A percentile compares a stretch with the other conserved stretches of the same genome.
These are phyloP conservation scores for Aphelenchoides avenae DNA, from an alignment of 1,140 invertebrate species.

Conservation along the genomic window DNA sequence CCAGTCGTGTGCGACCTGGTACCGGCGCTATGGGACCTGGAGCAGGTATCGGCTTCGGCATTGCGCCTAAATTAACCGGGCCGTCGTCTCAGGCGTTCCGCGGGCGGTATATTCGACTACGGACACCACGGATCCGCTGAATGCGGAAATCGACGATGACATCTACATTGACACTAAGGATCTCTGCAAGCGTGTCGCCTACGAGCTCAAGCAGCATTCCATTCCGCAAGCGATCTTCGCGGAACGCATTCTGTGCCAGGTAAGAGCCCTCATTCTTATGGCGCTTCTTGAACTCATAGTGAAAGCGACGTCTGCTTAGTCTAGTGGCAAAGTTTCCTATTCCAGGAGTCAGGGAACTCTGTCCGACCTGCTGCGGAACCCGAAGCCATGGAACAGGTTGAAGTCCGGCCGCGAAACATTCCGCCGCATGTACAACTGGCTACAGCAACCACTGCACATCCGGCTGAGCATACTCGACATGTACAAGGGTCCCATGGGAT, in stretches of 20 bases:
- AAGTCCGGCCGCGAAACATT: slow-evolving; percentile 60
- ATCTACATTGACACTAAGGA: slow-evolving; percentile 60
- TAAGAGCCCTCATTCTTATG: slow-evolving; percentile 1
- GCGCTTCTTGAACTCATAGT: slow-evolving; percentile 11
- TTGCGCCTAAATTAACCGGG: too few relatives aligned
- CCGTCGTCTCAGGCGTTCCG: slow-evolving; percentile 29
- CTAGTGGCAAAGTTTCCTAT: too few relatives aligned
- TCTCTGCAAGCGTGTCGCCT: slow-evolving; percentile 57
- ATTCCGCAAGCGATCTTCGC: slow-evolving; percentile 60
- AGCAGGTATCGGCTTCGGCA: too few relatives aligned
- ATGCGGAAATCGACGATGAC: slow-evolving; percentile 58
- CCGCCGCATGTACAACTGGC: slow-evolving; percentile 59
- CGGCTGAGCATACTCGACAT: slow-evolving; percentile 56
- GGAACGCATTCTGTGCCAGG: slow-evolving; percentile 54
- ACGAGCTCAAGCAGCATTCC: slow-evolving; percentile 57
- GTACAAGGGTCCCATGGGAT: slow-evolving; percentile 54
- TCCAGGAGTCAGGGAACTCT: slow-evolving; percentile 57
- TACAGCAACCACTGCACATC: slow-evolving; percentile 54
- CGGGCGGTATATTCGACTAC: slow-evolving; percentile 46
- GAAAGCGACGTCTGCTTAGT: too few relatives aligned
- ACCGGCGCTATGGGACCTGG: too few relatives aligned
- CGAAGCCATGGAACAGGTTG: slow-evolving; percentile 60
- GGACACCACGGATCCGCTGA: slow-evolving; percentile 51
- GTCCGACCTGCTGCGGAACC: slow-evolving; percentile 58
- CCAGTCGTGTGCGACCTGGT: too few relatives aligned